These are phyloP conservation scores for Hippocampus mohnikei DNA, from an alignment of 2,113 vertebrate genomes.

Conservation along the genomic window DNA sequence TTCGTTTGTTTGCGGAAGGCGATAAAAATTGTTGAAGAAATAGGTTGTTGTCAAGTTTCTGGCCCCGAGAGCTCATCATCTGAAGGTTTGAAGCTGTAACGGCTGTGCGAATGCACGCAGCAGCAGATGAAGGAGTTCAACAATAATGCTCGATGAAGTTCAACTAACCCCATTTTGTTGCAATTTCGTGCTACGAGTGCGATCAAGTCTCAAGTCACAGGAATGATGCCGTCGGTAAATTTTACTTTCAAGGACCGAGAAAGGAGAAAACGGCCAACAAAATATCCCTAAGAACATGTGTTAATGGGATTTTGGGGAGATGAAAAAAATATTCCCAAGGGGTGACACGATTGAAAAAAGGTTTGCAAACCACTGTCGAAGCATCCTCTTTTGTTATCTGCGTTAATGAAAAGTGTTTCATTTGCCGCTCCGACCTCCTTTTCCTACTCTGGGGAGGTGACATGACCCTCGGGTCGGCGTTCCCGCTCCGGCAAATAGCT, in stretches of 20 bases:
- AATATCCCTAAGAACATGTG: background rate
- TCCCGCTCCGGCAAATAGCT: conserved; percentile 70
- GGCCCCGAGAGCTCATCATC: too few relatives aligned
- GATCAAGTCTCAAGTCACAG: background rate
- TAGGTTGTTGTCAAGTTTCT: too few relatives aligned
- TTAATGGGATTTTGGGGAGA: background rate
- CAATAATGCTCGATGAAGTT: too few relatives aligned
- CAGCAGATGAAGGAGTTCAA: too few relatives aligned
- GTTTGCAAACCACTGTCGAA: background rate
- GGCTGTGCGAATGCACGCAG: too few relatives aligned
- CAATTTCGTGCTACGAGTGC: too few relatives aligned
- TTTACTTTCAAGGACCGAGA: background rate
- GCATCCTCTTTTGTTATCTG: conserved; percentile 33
- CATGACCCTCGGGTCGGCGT: conserved; percentile 69
- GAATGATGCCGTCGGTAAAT: background rate
- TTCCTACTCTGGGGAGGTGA: conserved; percentile 67
- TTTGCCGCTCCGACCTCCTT: conserved; percentile 66
- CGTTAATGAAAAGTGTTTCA: conserved; percentile 53
- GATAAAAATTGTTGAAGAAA: too few relatives aligned
- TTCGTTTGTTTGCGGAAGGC: too few relatives aligned
- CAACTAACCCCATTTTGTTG: too few relatives aligned
- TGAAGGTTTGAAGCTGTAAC: too few relatives aligned
- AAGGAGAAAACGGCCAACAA: background rate
- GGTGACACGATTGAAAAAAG: background rate
- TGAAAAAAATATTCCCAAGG: background rate